Evolutionary conservation across 2,888 invertebrate species (phyloP), one percentile per base, ranked within the genome.

Genomic region (Cephus spinipes): DNA sequence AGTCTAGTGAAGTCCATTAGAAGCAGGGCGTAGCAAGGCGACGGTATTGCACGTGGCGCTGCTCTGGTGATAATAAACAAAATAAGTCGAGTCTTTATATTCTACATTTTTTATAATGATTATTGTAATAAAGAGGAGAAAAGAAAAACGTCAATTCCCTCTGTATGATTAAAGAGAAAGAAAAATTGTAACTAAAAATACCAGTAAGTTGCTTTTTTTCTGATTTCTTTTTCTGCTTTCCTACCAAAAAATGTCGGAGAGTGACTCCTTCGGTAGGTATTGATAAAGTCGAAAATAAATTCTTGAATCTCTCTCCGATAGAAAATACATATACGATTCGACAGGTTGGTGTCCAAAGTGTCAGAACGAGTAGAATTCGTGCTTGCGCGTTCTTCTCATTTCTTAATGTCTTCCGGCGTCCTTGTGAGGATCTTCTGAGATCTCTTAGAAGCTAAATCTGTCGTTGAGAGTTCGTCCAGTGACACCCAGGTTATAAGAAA

Each of bases 391-490:
- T 55, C 23, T 55, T 55, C 9, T 23, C 55, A 9, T 55, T 55
- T 55, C 23, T 55, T 55, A 6, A 23, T 55, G 9, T 55, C 55
- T 23, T 23, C 9, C 55, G 23, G 23, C 1, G 55, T 55, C 23
- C 55, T 55, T 55, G 23, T 9, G 55, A 55, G 55, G 55, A 23
- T 55, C 55, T 55, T 23, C 55, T 9, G 55, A 23, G 23, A 55
- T n/a, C 73, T 36, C 40, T 89, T 86, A 89, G 79, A 86, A 87
- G 77, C 90, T 91, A 83, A 91, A 91, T 85, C 91, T 87, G 82
- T 91, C 91, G 76, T 91, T 91, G 34, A 91, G 90, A 11, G 91
- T 91, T 80, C 90, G 86, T 32, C 88, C 88, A 3, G 91, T 91
- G 31, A 91, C 88, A 23, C 91, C 91, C 11, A 90, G 85, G 69